phyloP scores from a whole-genome alignment of 2,797 vertebrate genomes.

The Pipistrellus pipistrellus region DNA sequence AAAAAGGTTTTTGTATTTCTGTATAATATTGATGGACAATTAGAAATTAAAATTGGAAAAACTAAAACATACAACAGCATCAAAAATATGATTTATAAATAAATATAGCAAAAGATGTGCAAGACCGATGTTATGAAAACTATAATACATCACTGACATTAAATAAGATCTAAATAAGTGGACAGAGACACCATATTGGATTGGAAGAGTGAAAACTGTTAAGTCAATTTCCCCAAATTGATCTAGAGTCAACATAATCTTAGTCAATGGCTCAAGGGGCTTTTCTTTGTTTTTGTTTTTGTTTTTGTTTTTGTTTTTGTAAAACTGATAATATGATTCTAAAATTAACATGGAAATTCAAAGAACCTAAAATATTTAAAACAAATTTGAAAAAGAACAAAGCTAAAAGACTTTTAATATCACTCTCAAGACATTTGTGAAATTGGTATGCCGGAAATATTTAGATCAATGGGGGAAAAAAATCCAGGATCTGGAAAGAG shows the following conservation, averaged over 20 bases:
- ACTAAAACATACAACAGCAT: not conserved
- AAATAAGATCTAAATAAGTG: slow-evolving; percentile 6
- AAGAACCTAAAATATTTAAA: slow-evolving; percentile 48
- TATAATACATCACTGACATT: not conserved
- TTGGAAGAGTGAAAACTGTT: not conserved
- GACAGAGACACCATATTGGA: not conserved
- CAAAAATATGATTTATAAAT: not conserved
- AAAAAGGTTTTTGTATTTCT: slow-evolving; percentile 15
- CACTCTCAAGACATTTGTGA: not conserved
- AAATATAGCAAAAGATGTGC: slow-evolving; percentile 31
- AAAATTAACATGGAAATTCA: slow-evolving; percentile 32
- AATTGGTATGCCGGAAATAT: not conserved
- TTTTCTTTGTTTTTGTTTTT: too few relatives aligned
- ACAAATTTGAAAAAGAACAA: slow-evolving; percentile 57
- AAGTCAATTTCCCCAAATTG: not conserved
- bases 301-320: not conserved
- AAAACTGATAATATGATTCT: slow-evolving; percentile 19
- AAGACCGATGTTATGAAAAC: not conserved
- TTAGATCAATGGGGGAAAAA: not conserved
- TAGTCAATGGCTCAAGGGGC: not conserved
- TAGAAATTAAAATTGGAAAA: slow-evolving; percentile 43
- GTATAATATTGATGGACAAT: not conserved
- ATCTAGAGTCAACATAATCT: not conserved
- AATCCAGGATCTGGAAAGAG: not conserved
- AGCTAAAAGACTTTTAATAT: not conserved